Conservation (phyloP, 2,888 invertebrate species). For the Synanthedon vespiformis region DNA sequence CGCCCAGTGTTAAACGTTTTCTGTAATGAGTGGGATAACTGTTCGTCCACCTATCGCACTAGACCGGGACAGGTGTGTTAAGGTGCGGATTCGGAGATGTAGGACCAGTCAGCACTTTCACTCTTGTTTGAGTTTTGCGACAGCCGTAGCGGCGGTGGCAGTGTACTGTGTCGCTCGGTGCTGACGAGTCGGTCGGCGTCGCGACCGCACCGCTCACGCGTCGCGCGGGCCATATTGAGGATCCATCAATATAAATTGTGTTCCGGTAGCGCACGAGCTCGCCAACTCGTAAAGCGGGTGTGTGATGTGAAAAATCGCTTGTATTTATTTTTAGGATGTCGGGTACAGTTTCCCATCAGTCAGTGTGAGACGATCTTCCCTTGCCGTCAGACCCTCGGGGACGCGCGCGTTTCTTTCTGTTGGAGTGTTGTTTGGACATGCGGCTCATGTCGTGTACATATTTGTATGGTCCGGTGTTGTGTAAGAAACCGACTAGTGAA, state of each 20-base stretch:
- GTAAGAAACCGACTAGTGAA: slow-evolving; percentile 2
- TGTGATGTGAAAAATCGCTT: not conserved
- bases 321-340: not conserved
- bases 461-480: slow-evolving; percentile 25
- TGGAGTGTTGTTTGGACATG: not conserved
- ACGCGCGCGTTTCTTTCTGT: not conserved
- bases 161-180: not conserved
- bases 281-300: not conserved
- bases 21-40: slow-evolving; percentile 4
- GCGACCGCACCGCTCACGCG: not conserved
- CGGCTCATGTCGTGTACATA: slow-evolving; percentile 15
- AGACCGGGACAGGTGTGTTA: slow-evolving; percentile 37
- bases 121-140: slow-evolving; percentile 40
- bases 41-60: slow-evolving; percentile 12
- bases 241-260: not conserved
- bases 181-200: not conserved
- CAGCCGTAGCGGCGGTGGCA: slow-evolving; percentile 20
- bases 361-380: not conserved
- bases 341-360: not conserved
- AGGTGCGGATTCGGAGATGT: slow-evolving; percentile 38
- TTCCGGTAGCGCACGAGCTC: not conserved
- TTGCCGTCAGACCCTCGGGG: not conserved
- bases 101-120: slow-evolving; percentile 56
- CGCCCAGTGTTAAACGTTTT: not conserved
- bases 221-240: not conserved